Evolutionary conservation across 2,888 invertebrate genomes (phyloP), one percentile per base, ranked within the genome.

Genomic region (Caenorhabditis sinica): DNA sequence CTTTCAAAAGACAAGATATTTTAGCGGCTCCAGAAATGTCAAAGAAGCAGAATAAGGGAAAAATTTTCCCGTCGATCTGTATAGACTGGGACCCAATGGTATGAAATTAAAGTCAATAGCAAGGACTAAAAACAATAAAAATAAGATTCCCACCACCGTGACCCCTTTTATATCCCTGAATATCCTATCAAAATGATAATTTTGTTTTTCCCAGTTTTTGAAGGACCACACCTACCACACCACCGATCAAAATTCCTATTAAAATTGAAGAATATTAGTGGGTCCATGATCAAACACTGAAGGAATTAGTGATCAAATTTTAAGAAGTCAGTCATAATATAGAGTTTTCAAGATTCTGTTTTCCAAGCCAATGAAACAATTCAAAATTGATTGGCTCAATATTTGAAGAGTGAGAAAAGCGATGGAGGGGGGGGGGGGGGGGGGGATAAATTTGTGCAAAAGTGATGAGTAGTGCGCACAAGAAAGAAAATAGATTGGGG

Each of bases 351-450:
- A n/a, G n/a, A n/a, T n/a, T n/a, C 40, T 40, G 40, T 6, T 40
- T 40, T 40, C 33, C 40, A 40, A 40, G 11, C 3, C 61, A 36
- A 25, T 23, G 15, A 40, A n/a, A 40, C 1, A 20, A 2, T 36
- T 20, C 20, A 40, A 40, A 60, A 36, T 23, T 2, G 36, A 40
- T 61, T 61, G 36, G 49, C 66, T 63, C 23, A 63, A 28, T 65
- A 53, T 65, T 36, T 65, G 65, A 63, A 36, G 40, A 65, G 74
- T 33, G 63, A 74, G 28, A 51, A 61, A 30, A 49, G 33, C 33
- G 9, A 58, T 25, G 23, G 53, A 9, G 4, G 23, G 36, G n/a
- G 23, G 53, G 6, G 4, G 23, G 36, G n/a, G n/a, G n/a, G n/a
- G n/a, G n/a, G 8, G 51, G 51, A 63, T 45, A 63, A 61, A 56